Evolutionary conservation across 2,113 vertebrate genomes (phyloP).

Genomic region (Azemiops feae): DNA sequence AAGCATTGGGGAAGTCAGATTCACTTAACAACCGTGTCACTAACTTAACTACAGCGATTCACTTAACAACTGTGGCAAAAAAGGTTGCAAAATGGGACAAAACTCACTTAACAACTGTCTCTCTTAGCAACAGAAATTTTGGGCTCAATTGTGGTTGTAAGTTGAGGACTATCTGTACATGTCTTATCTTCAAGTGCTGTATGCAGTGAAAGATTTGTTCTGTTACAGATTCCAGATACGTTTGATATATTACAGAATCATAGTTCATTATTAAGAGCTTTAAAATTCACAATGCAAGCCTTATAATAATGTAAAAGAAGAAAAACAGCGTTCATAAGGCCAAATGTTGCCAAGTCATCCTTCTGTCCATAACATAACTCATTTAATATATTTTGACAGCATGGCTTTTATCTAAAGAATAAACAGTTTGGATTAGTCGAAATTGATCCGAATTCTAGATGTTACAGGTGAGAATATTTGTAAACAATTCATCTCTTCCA

Average conservation of each 20-base stretch:
- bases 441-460: constrained; percentile 34
- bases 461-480: constrained; percentile 29
- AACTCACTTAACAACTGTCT: not conserved
- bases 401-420: constrained; percentile 37
- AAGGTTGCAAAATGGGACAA: too few relatives aligned
- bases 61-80: too few relatives aligned
- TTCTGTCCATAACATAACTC: constrained; percentile 38
- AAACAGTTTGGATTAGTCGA: constrained; percentile 53
- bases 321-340: constrained; percentile 29
- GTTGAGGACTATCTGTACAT: not conserved
- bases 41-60: too few relatives aligned
- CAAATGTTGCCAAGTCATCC: constrained; percentile 33
- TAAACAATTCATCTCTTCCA: not conserved
- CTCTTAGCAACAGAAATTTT: not conserved
- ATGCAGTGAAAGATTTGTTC: not conserved
- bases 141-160: not conserved
- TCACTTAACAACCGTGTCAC: not conserved
- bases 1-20: not conserved
- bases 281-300: constrained; percentile 28
- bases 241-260: constrained; percentile 9
- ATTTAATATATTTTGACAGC: constrained; percentile 54
- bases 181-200: not conserved
- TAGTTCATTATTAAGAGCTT: constrained; percentile 30
- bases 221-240: not conserved
- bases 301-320: constrained; percentile 33